A percentile compares a stretch with the other conserved stretches of the same genome.
phyloP scores from a whole-genome alignment of 1,140 invertebrate genomes.

The Drosophila neocordata region DNA sequence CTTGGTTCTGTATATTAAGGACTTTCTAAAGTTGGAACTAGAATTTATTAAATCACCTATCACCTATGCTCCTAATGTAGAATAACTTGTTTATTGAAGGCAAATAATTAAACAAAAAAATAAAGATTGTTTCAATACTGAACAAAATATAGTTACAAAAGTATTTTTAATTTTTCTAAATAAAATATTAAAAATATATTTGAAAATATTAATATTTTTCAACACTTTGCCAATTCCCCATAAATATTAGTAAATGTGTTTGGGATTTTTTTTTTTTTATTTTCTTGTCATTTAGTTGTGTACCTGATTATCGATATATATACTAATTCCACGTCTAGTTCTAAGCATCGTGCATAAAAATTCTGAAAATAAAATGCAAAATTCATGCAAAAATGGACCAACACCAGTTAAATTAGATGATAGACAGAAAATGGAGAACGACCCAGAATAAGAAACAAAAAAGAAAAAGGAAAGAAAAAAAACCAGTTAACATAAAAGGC shows the following conservation, averaged over 20 bases:
- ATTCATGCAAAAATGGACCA: constrained; percentile 4
- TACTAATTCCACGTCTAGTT: constrained; percentile 57
- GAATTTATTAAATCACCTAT: no score
- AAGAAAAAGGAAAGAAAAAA: background rate
- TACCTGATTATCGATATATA: constrained; percentile 68
- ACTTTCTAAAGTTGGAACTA: no score
- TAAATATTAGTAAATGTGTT: constrained; percentile 18
- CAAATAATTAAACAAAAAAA: no score
- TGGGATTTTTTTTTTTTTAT: no score
- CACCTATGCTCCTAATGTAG: no score
- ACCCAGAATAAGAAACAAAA: constrained; percentile 9
- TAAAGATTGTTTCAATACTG: no score
- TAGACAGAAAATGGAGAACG: background rate
- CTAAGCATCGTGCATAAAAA: constrained; percentile 51
- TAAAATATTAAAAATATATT: no score
- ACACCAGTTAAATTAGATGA: constrained; percentile 1
- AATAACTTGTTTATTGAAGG: no score
- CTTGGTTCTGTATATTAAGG: no score
- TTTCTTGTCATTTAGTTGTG: background rate
- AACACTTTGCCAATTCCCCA: constrained; percentile 15
- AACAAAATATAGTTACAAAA: no score
- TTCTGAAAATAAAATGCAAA: constrained; percentile 36
- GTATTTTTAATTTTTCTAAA: no score
- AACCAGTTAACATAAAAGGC: constrained; percentile 22
- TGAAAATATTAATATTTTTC: no score